phyloP scores from a whole-genome alignment of 2,888 invertebrate genomes.

The Thymelicus acteon region DNA sequence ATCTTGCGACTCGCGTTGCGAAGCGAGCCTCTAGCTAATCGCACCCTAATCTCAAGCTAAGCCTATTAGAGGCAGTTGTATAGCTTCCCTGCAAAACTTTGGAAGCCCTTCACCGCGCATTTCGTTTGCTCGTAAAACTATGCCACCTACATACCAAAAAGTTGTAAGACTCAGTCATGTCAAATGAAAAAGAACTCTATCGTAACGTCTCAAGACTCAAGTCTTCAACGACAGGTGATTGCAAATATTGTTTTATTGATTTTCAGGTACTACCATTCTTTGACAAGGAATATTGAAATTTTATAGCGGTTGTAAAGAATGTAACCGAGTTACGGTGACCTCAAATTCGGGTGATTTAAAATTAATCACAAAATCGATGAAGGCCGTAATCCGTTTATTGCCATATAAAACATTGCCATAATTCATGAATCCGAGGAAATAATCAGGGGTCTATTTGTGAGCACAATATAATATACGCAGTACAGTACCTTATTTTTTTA shows the following conservation, averaged over 20 bases:
- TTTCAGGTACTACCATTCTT: conserved; percentile 19
- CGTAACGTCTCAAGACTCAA: conserved; percentile 9
- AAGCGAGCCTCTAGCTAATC: conserved; percentile 77
- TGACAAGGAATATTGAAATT: conserved; percentile 72
- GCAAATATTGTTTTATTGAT: conserved; percentile 1
- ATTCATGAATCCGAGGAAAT: background rate
- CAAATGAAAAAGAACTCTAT: conserved; percentile 12
- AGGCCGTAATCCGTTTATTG: conserved; percentile 8
- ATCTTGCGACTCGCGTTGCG: conserved; percentile 70
- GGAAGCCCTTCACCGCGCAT: conserved; percentile 79
- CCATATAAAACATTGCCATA: conserved; percentile 5
- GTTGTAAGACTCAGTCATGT: conserved; percentile 16
- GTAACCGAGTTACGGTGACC: conserved; percentile 47
- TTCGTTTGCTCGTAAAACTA: conserved; percentile 76
- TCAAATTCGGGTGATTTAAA: conserved; percentile 55
- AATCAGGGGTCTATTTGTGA: background rate
- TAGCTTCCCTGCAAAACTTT: conserved; percentile 83
- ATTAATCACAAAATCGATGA: conserved; percentile 36
- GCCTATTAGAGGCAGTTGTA: conserved; percentile 83
- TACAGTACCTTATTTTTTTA: background rate
- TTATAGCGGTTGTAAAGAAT: conserved; percentile 69
- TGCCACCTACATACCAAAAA: conserved; percentile 44
- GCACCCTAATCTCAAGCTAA: conserved; percentile 81
- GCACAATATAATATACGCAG: background rate
- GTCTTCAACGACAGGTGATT: background rate